Evolutionary conservation across 2,888 invertebrate genomes (phyloP).

Genomic region (Argyresthia albistria): DNA sequence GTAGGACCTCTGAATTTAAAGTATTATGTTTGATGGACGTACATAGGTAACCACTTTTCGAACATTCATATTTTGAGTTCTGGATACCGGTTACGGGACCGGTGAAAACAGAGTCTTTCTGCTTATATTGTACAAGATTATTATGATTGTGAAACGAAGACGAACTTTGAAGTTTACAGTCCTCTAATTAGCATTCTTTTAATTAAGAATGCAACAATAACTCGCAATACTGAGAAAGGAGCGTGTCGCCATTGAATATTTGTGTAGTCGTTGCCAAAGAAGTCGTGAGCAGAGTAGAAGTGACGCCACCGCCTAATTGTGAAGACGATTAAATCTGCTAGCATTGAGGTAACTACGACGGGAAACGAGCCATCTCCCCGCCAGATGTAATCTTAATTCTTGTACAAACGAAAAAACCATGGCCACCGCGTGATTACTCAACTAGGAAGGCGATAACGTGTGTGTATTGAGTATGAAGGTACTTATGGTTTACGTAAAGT

Average conservation of each 20-base stretch:
- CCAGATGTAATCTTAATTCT: slow-evolving; percentile 7
- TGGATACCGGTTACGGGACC: too few species aligned
- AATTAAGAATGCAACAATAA: slow-evolving; percentile 5
- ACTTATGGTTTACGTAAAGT: too few species aligned
- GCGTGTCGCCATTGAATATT: background rate
- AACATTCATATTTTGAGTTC: too few species aligned
- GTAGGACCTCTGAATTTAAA: too few species aligned
- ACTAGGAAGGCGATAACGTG: background rate
- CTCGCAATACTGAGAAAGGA: background rate
- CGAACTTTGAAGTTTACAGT: too few species aligned
- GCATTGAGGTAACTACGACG: slow-evolving; percentile 1
- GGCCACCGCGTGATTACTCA: background rate
- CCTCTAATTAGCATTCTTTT: slow-evolving; percentile 9
- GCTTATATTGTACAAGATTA: too few species aligned
- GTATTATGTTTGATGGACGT: too few species aligned
- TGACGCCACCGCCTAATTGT: slow-evolving; percentile 28
- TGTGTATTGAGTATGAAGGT: background rate
- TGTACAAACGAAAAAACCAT: slow-evolving; percentile 1
- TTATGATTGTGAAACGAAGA: too few species aligned
- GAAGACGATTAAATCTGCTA: slow-evolving; percentile 11
- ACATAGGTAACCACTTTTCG: too few species aligned
- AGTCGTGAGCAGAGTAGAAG: slow-evolving; percentile 23
- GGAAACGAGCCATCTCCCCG: background rate
- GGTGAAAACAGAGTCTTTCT: too few species aligned
- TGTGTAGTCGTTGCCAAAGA: slow-evolving; percentile 24